Percentiles rank a stretch among this genome's conserved stretches.
These are phyloP conservation scores for Selene dorsalis DNA, from an alignment of 2,797 vertebrate species.

Conservation along the genomic window DNA sequence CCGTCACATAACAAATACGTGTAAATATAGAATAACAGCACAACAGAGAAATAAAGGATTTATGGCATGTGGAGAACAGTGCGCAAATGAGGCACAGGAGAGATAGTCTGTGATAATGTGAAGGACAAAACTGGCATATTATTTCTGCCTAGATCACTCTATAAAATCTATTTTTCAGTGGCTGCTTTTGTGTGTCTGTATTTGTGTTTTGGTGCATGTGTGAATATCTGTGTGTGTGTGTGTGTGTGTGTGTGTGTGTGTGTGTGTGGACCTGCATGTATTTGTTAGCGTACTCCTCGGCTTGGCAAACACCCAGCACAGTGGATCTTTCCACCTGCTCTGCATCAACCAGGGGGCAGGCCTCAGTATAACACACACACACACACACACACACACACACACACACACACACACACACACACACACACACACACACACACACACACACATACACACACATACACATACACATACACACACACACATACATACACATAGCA, in stretches of 20 bases:
- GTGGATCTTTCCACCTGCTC: slow-evolving; percentile 70
- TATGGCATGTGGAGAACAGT: slow-evolving; percentile 57
- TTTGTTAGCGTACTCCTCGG: slow-evolving; percentile 41
- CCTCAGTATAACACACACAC: slow-evolving; percentile 31
- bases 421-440: slow-evolving; percentile 13
- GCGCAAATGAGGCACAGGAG: slow-evolving; percentile 78
- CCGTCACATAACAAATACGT: slow-evolving; percentile 74
- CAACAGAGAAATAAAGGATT: slow-evolving; percentile 75
- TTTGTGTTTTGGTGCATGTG: slow-evolving; percentile 6
- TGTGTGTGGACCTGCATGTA: slow-evolving; percentile 17
- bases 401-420: slow-evolving; percentile 30
- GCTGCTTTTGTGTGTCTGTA: slow-evolving; percentile 30
- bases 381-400: slow-evolving; percentile 19
- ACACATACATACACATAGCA: slow-evolving; percentile 29
- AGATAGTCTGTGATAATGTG: slow-evolving; percentile 69
- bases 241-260: slow-evolving; percentile 31
- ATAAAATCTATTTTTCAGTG: slow-evolving; percentile 49
- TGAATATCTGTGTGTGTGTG: slow-evolving; percentile 19
- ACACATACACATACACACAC: slow-evolving; percentile 14
- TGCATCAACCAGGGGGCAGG: slow-evolving; percentile 62
- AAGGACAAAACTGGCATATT: slow-evolving; percentile 78
- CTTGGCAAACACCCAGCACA: slow-evolving; percentile 67
- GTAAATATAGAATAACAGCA: slow-evolving; percentile 80
- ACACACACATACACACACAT: too few relatives aligned
- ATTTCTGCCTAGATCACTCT: slow-evolving; percentile 62